phyloP scores from a whole-genome alignment of 2,113 vertebrate species.

The Hippocampus zosterae region DNA sequence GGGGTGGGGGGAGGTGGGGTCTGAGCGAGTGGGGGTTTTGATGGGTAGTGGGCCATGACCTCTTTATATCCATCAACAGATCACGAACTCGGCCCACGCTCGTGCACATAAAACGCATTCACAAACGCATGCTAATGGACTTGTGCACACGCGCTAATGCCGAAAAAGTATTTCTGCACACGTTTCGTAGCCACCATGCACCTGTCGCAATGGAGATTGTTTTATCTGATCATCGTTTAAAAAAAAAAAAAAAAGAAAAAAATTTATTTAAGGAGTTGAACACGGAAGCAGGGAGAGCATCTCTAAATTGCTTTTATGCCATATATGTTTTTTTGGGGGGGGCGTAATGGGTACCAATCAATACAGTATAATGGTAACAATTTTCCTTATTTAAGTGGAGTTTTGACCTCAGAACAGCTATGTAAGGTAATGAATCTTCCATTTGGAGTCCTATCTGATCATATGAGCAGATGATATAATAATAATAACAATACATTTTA shows the following conservation, averaged over 20 bases:
- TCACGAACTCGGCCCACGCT: slow-evolving; percentile 68
- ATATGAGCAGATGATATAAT: background rate
- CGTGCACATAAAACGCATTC: slow-evolving; percentile 42
- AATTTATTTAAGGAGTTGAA: background rate
- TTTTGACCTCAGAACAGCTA: background rate
- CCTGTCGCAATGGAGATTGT: background rate
- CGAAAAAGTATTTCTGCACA: slow-evolving; percentile 12
- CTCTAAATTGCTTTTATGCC: background rate
- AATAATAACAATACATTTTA: no score
- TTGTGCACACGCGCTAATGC: slow-evolving; percentile 32
- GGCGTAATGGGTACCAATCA: background rate
- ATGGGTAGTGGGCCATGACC: slow-evolving; percentile 74
- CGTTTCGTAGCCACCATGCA: background rate
- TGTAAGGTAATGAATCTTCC: background rate
- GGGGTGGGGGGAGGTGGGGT: slow-evolving; percentile 39
- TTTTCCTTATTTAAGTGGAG: background rate
- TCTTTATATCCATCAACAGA: slow-evolving; percentile 79
- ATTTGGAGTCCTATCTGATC: background rate
- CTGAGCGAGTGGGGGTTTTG: slow-evolving; percentile 57
- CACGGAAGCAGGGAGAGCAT: background rate
- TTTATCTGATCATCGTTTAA: background rate
- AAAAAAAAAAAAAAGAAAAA: no score
- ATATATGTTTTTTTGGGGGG: background rate
- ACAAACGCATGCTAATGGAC: slow-evolving; percentile 29
- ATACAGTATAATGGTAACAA: no score